Conservation (phyloP, 2,888 invertebrate species). For the Synanthedon myopaeformis region DNA sequence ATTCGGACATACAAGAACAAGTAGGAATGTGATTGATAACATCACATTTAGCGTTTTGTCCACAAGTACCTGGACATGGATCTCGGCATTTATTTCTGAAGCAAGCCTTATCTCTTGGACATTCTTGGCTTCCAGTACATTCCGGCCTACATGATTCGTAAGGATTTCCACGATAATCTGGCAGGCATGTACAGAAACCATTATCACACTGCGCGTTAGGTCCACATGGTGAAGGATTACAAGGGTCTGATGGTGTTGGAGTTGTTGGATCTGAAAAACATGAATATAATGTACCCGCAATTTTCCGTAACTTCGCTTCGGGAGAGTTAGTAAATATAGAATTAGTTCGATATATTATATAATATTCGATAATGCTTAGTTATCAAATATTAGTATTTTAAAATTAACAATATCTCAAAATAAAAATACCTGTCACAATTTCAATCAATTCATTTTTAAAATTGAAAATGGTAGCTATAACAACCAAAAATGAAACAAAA, state of each 20-base stretch:
- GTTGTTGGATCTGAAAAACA: conserved; percentile 45
- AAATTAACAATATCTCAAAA: too few species aligned
- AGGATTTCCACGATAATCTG: conserved; percentile 79
- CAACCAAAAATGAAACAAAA: too few species aligned
- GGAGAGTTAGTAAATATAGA: too few species aligned
- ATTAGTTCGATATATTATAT: too few species aligned
- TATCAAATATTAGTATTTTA: too few species aligned
- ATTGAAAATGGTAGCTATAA: too few species aligned
- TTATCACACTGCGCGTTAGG: conserved; percentile 77
- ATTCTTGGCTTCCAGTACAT: conserved; percentile 79
- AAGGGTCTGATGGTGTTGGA: conserved; percentile 64
- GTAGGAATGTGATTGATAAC: conserved; percentile 82
- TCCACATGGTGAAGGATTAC: conserved; percentile 80
- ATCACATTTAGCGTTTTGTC: conserved; percentile 78
- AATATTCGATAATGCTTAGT: too few species aligned
- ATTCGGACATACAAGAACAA: conserved; percentile 75
- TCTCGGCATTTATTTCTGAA: conserved; percentile 79
- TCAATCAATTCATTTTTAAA: too few species aligned
- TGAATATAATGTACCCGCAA: too few species aligned
- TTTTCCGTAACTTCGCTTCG: too few species aligned
- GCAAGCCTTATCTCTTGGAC: conserved; percentile 77
- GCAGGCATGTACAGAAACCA: conserved; percentile 76
- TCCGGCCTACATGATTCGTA: conserved; percentile 78
- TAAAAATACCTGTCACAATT: too few species aligned
- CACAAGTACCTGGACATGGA: conserved; percentile 82